Percentiles rank a stretch among this genome's conserved stretches.
Evolutionary conservation across 2,888 invertebrate species (phyloP).

Genomic region (Actias luna): DNA sequence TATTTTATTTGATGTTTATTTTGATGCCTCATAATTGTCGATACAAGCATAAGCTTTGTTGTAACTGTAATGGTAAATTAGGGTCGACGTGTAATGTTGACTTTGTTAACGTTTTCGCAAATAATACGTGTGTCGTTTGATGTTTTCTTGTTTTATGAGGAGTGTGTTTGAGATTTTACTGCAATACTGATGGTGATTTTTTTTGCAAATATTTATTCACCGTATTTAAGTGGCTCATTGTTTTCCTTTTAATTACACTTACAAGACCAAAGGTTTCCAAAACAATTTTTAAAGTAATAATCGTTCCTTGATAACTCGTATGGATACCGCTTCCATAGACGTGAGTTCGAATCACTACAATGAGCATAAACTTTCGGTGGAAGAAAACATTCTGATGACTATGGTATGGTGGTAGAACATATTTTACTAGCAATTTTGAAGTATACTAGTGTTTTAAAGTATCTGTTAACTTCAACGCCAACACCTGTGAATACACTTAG

Average conservation of each 20-base stretch:
- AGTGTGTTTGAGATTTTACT: constrained; percentile 12
- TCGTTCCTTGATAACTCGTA: no score
- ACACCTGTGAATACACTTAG: no score
- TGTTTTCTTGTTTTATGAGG: constrained; percentile 5
- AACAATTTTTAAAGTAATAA: no score
- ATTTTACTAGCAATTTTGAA: no score
- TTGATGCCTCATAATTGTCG: constrained; percentile 10
- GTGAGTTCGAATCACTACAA: no score
- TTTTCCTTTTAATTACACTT: neutral
- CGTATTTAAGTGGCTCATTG: constrained; percentile 1
- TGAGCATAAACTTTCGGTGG: no score
- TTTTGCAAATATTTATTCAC: constrained; percentile 6
- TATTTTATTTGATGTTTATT: neutral
- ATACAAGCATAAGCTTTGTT: constrained; percentile 2
- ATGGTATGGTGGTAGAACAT: no score
- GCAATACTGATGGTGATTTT: neutral
- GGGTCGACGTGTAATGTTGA: constrained; percentile 18
- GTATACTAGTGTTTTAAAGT: no score
- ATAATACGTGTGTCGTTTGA: constrained; percentile 11
- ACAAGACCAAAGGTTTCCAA: no score
- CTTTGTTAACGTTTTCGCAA: constrained; percentile 15
- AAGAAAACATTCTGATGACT: no score
- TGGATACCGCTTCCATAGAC: no score
- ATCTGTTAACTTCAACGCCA: no score
- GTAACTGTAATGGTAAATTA: constrained; percentile 16